Conservation (phyloP, 1,140 invertebrate genomes). For the Polypedilum pembai region DNA sequence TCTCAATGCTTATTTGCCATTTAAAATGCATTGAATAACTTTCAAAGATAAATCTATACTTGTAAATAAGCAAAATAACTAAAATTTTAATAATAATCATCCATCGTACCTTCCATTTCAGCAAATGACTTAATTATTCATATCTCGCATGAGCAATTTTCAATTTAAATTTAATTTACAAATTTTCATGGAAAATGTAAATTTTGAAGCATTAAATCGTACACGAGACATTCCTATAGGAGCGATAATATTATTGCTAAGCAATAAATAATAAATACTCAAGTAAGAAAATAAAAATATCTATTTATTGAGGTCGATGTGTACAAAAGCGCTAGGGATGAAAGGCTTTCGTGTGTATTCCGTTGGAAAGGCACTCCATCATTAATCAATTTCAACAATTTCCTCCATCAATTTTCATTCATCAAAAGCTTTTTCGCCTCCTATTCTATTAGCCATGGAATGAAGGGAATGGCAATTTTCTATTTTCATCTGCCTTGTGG, state of each 20-base stretch:
- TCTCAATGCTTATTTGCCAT: no score
- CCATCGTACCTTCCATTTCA: not conserved
- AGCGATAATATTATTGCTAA: not conserved
- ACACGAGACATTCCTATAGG: not conserved
- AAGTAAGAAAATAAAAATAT: not conserved
- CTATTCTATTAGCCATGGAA: not conserved
- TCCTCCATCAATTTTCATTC: slow-evolving; percentile 17
- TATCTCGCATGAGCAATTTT: slow-evolving; percentile 8
- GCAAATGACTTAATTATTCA: not conserved
- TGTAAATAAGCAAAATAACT: no score
- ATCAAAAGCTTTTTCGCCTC: not conserved
- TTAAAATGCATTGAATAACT: no score
- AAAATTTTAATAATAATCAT: no score
- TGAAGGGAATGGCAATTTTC: not conserved
- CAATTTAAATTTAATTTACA: slow-evolving; percentile 14
- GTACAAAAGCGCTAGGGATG: not conserved
- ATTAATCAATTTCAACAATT: slow-evolving; percentile 19
- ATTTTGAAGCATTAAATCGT: not conserved
- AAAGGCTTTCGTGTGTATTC: not conserved
- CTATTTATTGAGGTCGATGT: no score
- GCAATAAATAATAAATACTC: not conserved
- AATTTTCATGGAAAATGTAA: not conserved
- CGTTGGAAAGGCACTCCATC: not conserved
- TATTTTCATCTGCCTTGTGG: not conserved
- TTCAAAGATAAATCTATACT: no score